Evolutionary conservation across 2,888 invertebrate species (phyloP).

Genomic region (Acleris literana): DNA sequence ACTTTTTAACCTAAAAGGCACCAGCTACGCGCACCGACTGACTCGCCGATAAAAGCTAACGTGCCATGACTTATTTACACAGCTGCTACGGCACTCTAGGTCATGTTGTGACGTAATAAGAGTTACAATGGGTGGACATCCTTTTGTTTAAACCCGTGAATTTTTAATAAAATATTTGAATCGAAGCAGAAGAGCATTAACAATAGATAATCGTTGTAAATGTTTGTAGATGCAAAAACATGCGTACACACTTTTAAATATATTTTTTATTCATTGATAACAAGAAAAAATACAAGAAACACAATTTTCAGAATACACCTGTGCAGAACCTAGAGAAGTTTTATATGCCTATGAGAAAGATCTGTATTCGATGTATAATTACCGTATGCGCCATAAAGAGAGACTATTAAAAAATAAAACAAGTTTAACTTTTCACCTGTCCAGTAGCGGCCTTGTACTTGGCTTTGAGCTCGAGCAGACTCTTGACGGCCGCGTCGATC

Average conservation of each 20-base stretch:
- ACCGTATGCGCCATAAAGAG: too few relatives aligned
- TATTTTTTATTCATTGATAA: too few relatives aligned
- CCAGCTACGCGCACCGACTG: slow-evolving; percentile 15
- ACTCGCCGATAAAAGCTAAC: slow-evolving; percentile 21
- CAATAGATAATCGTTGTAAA: background rate
- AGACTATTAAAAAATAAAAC: too few relatives aligned
- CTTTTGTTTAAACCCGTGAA: slow-evolving; percentile 14
- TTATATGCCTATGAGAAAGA: too few relatives aligned
- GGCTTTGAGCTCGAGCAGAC: slow-evolving; percentile 86
- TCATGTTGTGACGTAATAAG: slow-evolving; percentile 30
- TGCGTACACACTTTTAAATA: too few relatives aligned
- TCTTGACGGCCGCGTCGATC: slow-evolving; percentile 69
- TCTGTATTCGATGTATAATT: too few relatives aligned
- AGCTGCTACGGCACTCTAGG: slow-evolving; percentile 23
- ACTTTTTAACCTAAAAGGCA: background rate
- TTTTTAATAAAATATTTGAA: background rate
- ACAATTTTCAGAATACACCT: too few relatives aligned
- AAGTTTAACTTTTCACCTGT: too few relatives aligned
- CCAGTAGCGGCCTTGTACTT: slow-evolving; percentile 85
- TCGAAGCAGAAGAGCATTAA: background rate
- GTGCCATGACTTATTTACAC: slow-evolving; percentile 32
- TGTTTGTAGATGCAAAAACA: background rate
- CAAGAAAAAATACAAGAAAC: too few relatives aligned
- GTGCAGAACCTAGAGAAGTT: too few relatives aligned
- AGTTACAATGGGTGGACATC: slow-evolving; percentile 2